These are phyloP conservation scores for Asbolus verrucosus DNA, from an alignment of 1,140 invertebrate genomes.

Conservation along the genomic window DNA sequence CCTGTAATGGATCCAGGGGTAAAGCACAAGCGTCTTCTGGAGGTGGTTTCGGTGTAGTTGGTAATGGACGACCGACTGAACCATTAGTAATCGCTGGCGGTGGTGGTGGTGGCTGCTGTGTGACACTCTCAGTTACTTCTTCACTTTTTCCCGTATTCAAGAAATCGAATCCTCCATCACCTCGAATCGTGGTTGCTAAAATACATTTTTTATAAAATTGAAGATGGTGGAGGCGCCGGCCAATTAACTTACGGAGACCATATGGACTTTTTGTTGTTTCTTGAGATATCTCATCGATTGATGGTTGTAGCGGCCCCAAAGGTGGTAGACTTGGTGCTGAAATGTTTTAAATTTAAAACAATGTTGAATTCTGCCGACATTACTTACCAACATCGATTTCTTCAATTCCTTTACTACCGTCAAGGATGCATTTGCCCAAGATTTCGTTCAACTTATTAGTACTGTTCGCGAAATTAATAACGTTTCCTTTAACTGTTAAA, in stretches of 20 bases:
- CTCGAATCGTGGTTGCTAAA: conserved; percentile 50
- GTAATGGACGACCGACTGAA: conserved; percentile 28
- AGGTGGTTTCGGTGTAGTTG: conserved; percentile 47
- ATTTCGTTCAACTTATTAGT: conserved; percentile 73
- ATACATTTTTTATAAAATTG: no score
- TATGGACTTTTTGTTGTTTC: not conserved
- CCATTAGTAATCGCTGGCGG: conserved; percentile 2
- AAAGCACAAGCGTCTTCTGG: conserved; percentile 53
- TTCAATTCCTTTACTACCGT: conserved; percentile 55
- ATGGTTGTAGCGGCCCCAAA: conserved; percentile 1
- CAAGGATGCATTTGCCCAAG: conserved; percentile 73
- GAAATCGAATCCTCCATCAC: conserved; percentile 57
- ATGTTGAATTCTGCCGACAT: not conserved
- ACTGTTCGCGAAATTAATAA: conserved; percentile 85
- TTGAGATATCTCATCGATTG: no score
- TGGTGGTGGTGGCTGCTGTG: conserved; percentile 10
- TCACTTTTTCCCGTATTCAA: not conserved
- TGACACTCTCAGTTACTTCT: conserved; percentile 16
- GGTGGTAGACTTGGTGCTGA: conserved; percentile 50
- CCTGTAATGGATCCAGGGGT: conserved; percentile 50
- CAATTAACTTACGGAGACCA: not conserved
- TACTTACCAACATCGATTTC: conserved; percentile 55
- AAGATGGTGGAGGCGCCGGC: conserved; percentile 54
- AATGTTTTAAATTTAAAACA: no score
- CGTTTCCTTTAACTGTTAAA: conserved; percentile 82